These are phyloP conservation scores for Chydorus sphaericus DNA, from an alignment of 2,888 invertebrate species.

Conservation along the genomic window DNA sequence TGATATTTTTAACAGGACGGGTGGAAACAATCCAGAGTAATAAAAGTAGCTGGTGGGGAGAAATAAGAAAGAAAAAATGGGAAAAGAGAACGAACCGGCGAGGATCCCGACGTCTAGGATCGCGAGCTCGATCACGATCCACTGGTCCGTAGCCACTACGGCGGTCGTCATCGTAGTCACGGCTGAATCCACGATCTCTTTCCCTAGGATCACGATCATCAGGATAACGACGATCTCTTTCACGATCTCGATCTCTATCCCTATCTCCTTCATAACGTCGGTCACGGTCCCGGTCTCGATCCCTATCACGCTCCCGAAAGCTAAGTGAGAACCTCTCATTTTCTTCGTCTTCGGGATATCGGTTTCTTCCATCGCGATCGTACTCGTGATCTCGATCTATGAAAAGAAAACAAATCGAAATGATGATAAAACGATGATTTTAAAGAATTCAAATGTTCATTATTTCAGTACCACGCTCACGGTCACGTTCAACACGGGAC, in stretches of 20 bases:
- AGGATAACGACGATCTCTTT: constrained; percentile 14
- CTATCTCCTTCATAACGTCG: constrained; percentile 13
- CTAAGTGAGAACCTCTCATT: constrained; percentile 1
- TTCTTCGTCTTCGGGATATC: constrained; percentile 7
- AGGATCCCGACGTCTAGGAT: constrained; percentile 15
- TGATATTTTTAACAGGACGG: too few species aligned
- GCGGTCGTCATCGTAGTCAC: constrained; percentile 18
- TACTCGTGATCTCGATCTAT: constrained; percentile 10
- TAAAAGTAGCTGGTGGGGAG: too few species aligned
- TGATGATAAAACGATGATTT: too few species aligned
- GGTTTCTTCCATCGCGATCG: constrained; percentile 3
- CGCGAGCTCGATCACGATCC: constrained; percentile 15
- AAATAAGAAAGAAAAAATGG: too few species aligned
- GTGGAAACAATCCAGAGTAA: too few species aligned
- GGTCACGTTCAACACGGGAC: constrained; percentile 1
- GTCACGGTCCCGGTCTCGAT: too few species aligned
- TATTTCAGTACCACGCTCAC: background rate
- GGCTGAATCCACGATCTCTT: constrained; percentile 18
- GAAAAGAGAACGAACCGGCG: constrained; percentile 9
- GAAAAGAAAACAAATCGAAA: background rate
- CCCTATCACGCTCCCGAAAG: constrained; percentile 7
- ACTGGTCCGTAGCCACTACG: constrained; percentile 17
- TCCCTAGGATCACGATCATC: too few species aligned
- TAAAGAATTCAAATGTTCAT: background rate
- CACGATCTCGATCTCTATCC: constrained; percentile 15